Evolutionary conservation across 2,113 vertebrate genomes (phyloP).

Genomic region (Delphinapterus leucas): DNA sequence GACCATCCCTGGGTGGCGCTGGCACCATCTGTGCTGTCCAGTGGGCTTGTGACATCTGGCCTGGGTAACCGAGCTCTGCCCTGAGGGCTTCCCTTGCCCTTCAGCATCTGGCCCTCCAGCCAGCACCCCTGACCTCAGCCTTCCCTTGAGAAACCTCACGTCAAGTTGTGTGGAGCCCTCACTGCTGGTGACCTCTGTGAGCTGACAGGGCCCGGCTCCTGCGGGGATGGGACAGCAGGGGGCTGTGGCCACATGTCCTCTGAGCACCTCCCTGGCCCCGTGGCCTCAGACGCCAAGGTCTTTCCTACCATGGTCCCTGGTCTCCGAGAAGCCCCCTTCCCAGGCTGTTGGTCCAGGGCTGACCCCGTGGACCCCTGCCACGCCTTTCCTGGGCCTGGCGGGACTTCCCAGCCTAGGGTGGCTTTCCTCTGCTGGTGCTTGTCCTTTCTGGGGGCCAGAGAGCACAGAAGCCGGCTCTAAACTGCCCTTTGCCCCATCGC

Average conservation of each 20-base stretch:
- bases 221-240: rapidly evolving
- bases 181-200: no score
- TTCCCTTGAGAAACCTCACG: background rate
- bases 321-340: background rate
- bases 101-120: background rate
- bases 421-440: background rate
- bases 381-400: rapidly evolving
- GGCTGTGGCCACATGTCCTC: background rate
- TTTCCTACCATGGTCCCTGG: background rate
- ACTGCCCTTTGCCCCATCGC: background rate
- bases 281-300: background rate
- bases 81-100: background rate
- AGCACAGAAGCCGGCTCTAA: background rate
- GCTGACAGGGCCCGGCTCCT: background rate
- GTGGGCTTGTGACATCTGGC: background rate
- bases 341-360: no score
- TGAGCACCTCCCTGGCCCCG: rapidly evolving
- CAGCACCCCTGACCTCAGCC: background rate
- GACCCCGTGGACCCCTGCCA: rapidly evolving
- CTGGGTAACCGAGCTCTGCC: background rate
- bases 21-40: background rate
- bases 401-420: no score
- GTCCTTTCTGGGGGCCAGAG: background rate
- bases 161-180: background rate
- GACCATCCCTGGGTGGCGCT: background rate